These are phyloP conservation scores for Sweltsa coloradensis DNA, from an alignment of 1,140 invertebrate genomes.

Conservation along the genomic window DNA sequence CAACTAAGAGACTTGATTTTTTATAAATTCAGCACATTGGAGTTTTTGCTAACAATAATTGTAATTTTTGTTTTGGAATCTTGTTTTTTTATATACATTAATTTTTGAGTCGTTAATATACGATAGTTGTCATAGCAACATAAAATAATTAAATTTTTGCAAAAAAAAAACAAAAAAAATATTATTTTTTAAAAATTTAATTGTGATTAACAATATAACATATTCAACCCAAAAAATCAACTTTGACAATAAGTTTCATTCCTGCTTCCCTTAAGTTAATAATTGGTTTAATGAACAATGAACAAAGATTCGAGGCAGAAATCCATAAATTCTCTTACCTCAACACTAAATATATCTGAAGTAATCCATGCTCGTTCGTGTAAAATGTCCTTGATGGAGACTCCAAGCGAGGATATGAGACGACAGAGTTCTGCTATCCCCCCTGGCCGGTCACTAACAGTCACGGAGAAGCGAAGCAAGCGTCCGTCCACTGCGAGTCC, in stretches of 20 bases:
- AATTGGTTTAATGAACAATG: background rate
- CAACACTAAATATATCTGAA: conserved; percentile 43
- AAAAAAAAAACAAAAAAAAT: background rate
- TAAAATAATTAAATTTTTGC: no score
- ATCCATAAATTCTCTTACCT: conserved; percentile 14
- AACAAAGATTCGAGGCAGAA: background rate
- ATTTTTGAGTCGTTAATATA: no score
- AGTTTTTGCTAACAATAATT: no score
- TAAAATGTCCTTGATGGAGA: conserved; percentile 50
- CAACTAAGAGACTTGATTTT: no score
- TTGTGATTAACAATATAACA: background rate
- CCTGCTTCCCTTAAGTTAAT: background rate
- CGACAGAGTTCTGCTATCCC: conserved; percentile 46
- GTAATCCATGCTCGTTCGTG: conserved; percentile 54
- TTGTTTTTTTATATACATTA: no score
- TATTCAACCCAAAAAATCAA: background rate
- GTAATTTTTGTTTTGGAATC: no score
- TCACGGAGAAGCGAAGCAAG: conserved; percentile 51
- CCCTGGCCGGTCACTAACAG: conserved; percentile 43
- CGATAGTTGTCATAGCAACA: no score
- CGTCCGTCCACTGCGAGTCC: conserved; percentile 57
- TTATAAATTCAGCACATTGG: no score
- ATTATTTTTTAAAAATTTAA: background rate
- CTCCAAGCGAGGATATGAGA: conserved; percentile 36
- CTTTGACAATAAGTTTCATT: background rate